phyloP scores from a whole-genome alignment of 2,888 invertebrate genomes.

The Carcina quercana region DNA sequence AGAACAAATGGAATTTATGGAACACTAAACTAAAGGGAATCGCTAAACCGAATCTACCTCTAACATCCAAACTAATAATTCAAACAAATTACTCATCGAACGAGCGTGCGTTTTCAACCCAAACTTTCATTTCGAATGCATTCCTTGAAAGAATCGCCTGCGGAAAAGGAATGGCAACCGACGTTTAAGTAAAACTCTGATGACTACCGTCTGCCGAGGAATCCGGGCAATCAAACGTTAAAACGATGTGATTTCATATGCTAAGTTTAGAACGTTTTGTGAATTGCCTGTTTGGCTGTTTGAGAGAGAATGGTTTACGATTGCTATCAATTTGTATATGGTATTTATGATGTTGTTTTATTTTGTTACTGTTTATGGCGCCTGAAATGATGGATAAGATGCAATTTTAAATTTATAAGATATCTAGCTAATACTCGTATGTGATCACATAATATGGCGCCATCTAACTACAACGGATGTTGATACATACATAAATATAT shows the following conservation, averaged over 20 bases:
- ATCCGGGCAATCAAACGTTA: constrained; percentile 18
- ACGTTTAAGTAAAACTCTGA: constrained; percentile 42
- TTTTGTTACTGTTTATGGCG: too few species aligned
- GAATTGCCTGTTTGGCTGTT: constrained; percentile 11
- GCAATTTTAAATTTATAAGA: too few species aligned
- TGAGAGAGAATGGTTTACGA: too few species aligned
- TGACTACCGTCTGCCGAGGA: constrained; percentile 38
- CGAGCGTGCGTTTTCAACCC: not conserved
- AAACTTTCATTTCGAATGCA: constrained; percentile 20
- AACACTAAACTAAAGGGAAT: not conserved
- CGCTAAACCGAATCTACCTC: not conserved
- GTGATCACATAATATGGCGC: too few species aligned
- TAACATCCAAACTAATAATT: not conserved
- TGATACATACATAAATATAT: too few species aligned
- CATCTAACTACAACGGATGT: too few species aligned
- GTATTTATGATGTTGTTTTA: too few species aligned
- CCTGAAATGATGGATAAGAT: too few species aligned
- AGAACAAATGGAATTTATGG: constrained; percentile 7
- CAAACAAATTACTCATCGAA: not conserved
- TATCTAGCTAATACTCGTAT: too few species aligned
- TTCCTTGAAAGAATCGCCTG: constrained; percentile 40
- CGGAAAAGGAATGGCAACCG: constrained; percentile 47
- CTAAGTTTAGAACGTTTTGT: constrained; percentile 29
- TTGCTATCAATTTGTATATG: too few species aligned
- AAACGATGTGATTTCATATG: constrained; percentile 27